Percentiles rank a stretch among this genome's conserved stretches.
Evolutionary conservation across 2,113 vertebrate species (phyloP).

Genomic region (Entomyzon cyanotis): DNA sequence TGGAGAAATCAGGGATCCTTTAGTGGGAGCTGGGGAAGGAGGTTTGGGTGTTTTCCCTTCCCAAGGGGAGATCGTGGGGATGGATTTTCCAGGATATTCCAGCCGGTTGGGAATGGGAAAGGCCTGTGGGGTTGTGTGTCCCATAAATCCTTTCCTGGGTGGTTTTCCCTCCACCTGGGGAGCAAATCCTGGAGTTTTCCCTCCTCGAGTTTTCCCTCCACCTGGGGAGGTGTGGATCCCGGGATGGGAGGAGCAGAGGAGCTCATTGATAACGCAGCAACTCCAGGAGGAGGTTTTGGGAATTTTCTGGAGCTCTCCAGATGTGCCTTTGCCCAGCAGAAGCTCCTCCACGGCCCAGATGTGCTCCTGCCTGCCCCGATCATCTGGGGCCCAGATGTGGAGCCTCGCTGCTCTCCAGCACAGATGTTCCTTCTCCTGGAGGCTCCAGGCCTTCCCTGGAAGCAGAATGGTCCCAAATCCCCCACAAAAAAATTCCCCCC

Average conservation of each 20-base stretch:
- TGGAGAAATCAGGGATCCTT: background rate
- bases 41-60: background rate
- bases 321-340: background rate
- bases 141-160: background rate
- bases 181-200: no score
- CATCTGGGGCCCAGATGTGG: conserved; percentile 41
- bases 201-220: no score
- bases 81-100: no score
- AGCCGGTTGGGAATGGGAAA: no score
- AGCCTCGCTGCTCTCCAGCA: background rate
- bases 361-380: background rate
- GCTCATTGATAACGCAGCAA: background rate
- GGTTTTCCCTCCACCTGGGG: background rate
- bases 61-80: background rate
- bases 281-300: background rate
- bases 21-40: background rate
- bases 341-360: background rate
- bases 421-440: conserved; percentile 20
- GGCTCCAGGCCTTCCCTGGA: background rate
- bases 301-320: background rate
- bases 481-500: background rate
- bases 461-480: background rate
- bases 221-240: no score
- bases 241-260: background rate
- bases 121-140: no score